A percentile compares a stretch with the other conserved stretches of the same genome.
phyloP scores from a whole-genome alignment of 2,888 invertebrate genomes.

The Lasius fuliginosus region DNA sequence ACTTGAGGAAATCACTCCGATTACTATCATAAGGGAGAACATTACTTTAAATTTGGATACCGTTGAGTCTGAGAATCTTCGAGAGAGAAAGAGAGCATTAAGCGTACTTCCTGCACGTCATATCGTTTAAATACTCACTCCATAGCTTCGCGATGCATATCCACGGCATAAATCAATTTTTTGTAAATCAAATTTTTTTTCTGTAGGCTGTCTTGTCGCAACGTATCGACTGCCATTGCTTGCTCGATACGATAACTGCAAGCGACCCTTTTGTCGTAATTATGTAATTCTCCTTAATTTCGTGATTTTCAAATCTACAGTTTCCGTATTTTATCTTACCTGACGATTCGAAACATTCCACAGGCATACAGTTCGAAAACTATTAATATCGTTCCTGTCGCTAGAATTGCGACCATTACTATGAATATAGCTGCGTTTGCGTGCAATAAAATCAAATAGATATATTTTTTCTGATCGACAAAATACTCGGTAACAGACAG shows the following conservation, averaged over 20 bases:
- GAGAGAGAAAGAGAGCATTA: neutral
- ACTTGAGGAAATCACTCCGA: neutral
- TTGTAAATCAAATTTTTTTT: neutral
- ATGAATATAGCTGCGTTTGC: neutral
- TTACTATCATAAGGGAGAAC: neutral
- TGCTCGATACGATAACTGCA: conserved; percentile 16
- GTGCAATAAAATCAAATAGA: neutral
- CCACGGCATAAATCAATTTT: neutral
- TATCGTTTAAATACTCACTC: neutral
- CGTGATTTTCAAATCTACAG: neutral
- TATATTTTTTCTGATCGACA: conserved; percentile 11
- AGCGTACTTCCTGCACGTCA: neutral
- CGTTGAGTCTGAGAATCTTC: neutral
- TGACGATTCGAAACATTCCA: conserved; percentile 23
- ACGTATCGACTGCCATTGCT: neutral
- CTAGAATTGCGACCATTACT: rapidly evolving
- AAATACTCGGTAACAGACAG: neutral
- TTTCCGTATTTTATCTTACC: conserved; percentile 10
- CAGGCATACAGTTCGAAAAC: neutral
- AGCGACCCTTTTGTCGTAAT: neutral
- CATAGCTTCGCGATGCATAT: conserved; percentile 36
- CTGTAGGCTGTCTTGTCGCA: neutral
- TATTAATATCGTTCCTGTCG: conserved; percentile 7
- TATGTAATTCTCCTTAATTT: neutral
- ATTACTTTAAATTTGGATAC: neutral